A percentile compares a stretch with the other conserved stretches of the same genome.
These are phyloP conservation scores for Urechis unicinctus DNA, from an alignment of 2,888 invertebrate species.

Conservation along the genomic window DNA sequence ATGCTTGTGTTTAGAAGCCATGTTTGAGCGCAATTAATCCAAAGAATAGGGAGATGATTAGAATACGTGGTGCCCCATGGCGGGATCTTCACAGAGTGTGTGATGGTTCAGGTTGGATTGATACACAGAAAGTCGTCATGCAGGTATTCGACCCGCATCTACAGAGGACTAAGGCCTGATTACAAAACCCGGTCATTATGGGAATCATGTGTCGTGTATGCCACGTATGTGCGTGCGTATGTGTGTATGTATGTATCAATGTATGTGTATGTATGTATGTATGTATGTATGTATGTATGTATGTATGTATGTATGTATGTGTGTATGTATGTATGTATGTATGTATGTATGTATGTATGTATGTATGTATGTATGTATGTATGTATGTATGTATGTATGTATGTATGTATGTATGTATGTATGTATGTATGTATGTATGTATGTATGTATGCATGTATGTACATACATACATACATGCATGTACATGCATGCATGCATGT, in stretches of 20 bases:
- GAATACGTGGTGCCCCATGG: no score
- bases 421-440: conserved; percentile 13
- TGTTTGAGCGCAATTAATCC: no score
- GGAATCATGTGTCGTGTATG: no score
- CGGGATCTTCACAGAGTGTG: no score
- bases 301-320: conserved; percentile 9
- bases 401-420: conserved; percentile 12
- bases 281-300: conserved; percentile 7
- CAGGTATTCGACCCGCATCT: no score
- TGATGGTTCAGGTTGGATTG: no score
- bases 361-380: conserved; percentile 11
- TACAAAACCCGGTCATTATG: no score
- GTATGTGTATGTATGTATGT: conserved; percentile 7
- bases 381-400: conserved; percentile 12
- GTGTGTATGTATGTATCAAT: conserved; percentile 8
- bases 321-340: conserved; percentile 12
- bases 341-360: conserved; percentile 13
- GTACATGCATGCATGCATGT: conserved; percentile 3
- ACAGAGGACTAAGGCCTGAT: no score
- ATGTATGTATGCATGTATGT: conserved; percentile 13
- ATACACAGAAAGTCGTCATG: no score
- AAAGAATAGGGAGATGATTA: no score
- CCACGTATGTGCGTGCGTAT: no score
- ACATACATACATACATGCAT: neutral
- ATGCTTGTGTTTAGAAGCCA: neutral